Conservation (phyloP, 2,113 vertebrate species). For the Gavialis gangeticus region DNA sequence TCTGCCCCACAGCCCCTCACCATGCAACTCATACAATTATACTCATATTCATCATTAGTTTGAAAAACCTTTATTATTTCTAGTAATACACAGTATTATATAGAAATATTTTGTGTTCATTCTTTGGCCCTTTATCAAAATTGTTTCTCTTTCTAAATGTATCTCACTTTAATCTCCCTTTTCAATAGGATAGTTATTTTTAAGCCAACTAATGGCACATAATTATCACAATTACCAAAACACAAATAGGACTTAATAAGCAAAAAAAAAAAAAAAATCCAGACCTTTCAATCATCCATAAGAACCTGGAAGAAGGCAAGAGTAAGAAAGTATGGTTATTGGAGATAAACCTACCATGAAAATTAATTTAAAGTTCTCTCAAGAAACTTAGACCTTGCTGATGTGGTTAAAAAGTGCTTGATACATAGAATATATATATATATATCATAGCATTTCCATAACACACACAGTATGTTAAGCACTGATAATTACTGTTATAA, state of each 20-base stretch:
- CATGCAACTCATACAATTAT: no score
- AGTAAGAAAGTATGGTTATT: not conserved
- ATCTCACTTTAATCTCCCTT: not conserved
- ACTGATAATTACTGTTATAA: not conserved
- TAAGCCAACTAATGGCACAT: conserved; percentile 19
- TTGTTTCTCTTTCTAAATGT: not conserved
- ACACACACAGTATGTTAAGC: not conserved
- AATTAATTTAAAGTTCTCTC: not conserved
- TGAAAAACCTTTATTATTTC: fast-evolving
- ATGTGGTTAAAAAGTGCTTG: not conserved
- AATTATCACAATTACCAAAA: conserved; percentile 49
- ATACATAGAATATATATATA: not conserved
- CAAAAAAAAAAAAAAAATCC: conserved; percentile 25
- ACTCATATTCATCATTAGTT: not conserved
- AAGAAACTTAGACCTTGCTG: not conserved
- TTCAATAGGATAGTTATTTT: conserved; percentile 60
- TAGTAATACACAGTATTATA: not conserved
- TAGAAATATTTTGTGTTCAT: not conserved
- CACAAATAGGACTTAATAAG: conserved; percentile 45
- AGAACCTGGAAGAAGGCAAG: not conserved
- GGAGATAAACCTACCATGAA: no score
- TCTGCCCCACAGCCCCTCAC: no score
- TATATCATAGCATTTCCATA: not conserved
- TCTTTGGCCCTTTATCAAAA: not conserved
- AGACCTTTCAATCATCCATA: conserved; percentile 37